These are phyloP conservation scores for Drosophila anomelani DNA, from an alignment of 2,888 invertebrate species.

Conservation along the genomic window DNA sequence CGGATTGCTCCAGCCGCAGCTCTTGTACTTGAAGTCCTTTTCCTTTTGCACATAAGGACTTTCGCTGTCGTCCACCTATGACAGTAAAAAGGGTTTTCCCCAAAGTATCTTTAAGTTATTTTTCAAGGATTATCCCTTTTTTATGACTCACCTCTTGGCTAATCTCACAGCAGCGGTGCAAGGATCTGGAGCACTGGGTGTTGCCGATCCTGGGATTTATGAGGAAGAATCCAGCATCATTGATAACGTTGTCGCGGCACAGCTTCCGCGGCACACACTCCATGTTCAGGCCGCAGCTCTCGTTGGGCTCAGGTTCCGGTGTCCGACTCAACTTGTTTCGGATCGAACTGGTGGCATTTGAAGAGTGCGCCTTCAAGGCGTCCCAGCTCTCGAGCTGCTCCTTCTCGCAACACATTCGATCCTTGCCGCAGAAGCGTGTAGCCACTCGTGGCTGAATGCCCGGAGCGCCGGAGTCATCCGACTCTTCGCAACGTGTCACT, in stretches of 20 bases:
- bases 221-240: constrained; percentile 54
- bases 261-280: constrained; percentile 66
- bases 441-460: constrained; percentile 51
- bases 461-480: constrained; percentile 58
- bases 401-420: constrained; percentile 54
- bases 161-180: constrained; percentile 62
- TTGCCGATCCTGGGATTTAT: constrained; percentile 55
- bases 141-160: constrained; percentile 47
- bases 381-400: constrained; percentile 60
- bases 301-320: constrained; percentile 40
- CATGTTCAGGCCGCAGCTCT: constrained; percentile 59
- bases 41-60: constrained; percentile 49
- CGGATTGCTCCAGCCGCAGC: constrained; percentile 90
- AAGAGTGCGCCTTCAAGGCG: background rate
- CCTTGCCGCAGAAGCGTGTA: constrained; percentile 39
- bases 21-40: constrained; percentile 50
- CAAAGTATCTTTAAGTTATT: background rate
- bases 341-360: background rate
- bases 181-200: constrained; percentile 27
- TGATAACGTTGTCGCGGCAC: constrained; percentile 58
- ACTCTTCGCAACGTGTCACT: constrained; percentile 47
- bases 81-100: too few species aligned
- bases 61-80: constrained; percentile 38
- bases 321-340: background rate
- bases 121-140: background rate